Percentiles rank a stretch among this genome's conserved stretches.
Conservation (phyloP, 1,140 invertebrate genomes). For the Platyscapa corneri region DNA sequence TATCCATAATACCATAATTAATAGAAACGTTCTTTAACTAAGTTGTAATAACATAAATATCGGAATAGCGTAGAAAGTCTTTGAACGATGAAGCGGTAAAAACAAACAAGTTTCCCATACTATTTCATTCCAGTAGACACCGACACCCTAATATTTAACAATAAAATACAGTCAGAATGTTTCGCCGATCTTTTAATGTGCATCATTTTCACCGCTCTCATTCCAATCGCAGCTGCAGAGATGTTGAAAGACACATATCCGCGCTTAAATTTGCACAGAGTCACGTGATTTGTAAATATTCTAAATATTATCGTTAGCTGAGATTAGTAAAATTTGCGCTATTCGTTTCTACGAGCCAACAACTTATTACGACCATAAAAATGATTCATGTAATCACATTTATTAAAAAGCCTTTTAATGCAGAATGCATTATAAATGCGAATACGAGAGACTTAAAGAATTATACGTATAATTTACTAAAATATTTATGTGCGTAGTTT, state of each 20-base stretch:
- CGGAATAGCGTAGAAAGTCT: not conserved
- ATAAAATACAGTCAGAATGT: not conserved
- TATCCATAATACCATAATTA: too few species aligned
- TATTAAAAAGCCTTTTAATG: not conserved
- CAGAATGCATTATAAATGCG: not conserved
- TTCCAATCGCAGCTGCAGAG: not conserved
- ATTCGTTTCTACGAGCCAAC: not conserved
- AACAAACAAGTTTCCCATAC: too few species aligned
- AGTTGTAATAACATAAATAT: too few species aligned
- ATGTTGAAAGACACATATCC: not conserved
- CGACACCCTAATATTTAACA: not conserved
- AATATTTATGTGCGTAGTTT: not conserved
- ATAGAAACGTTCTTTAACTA: too few species aligned
- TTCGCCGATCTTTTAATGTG: not conserved
- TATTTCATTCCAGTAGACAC: too few species aligned
- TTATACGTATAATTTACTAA: not conserved
- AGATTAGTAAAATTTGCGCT: not conserved
- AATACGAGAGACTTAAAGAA: too few species aligned
- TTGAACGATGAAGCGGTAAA: not conserved
- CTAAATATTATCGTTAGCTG: not conserved
- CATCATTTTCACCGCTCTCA: not conserved
- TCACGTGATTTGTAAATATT: too few species aligned
- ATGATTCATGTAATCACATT: not conserved
- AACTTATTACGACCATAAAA: not conserved
- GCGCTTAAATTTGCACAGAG: not conserved